A percentile compares a stretch with the other conserved stretches of the same genome.
Evolutionary conservation across 2,113 vertebrate species (phyloP).

Genomic region (Lynx canadensis): DNA sequence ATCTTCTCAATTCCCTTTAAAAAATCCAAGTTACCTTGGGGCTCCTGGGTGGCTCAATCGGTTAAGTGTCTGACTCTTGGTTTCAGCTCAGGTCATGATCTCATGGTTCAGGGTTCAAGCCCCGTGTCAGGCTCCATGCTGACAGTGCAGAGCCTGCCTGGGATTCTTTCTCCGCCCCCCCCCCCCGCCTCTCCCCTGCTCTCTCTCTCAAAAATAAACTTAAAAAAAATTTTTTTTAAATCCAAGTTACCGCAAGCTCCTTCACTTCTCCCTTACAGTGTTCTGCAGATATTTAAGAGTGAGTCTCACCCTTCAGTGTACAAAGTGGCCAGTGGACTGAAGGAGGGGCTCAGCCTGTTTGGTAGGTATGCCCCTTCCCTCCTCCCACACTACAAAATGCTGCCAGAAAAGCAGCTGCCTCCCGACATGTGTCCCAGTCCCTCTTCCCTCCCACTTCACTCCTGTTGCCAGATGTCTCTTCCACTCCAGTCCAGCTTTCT

Average conservation of each 20-base stretch:
- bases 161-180: too few relatives aligned
- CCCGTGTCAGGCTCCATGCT: too few relatives aligned
- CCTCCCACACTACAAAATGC: neutral
- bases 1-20: conserved; percentile 26
- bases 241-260: neutral
- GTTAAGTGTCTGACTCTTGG: too few relatives aligned
- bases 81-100: too few relatives aligned
- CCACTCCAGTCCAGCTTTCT: neutral
- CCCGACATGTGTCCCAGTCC: neutral
- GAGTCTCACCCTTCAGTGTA: conserved; percentile 97
- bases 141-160: too few relatives aligned
- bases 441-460: neutral
- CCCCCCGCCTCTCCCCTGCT: too few relatives aligned
- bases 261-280: conserved; percentile 83
- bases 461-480: neutral
- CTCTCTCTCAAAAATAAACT: too few relatives aligned
- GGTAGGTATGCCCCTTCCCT: conserved; percentile 82
- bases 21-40: neutral
- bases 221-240: neutral
- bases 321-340: conserved; percentile 94
- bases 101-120: too few relatives aligned
- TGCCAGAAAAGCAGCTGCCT: conserved; percentile 21
- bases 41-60: too few relatives aligned
- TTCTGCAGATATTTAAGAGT: conserved; percentile 97
- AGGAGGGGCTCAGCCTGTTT: conserved; percentile 97